These are phyloP conservation scores for Acrocephalus arundinaceus DNA, from an alignment of 2,113 vertebrate species.

Conservation along the genomic window DNA sequence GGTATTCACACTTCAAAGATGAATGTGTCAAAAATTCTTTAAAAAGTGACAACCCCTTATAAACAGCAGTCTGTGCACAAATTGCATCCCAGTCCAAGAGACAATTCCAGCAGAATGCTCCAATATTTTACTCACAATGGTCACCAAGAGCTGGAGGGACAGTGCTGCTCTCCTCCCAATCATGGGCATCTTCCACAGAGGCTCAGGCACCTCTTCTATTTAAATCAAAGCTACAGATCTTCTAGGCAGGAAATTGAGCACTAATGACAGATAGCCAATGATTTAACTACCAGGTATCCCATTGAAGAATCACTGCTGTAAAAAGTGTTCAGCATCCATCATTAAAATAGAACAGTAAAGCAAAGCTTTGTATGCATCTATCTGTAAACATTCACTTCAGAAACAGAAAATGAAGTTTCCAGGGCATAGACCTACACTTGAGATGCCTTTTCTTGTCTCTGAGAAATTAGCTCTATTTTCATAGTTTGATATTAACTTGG, in stretches of 20 bases:
- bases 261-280: slow-evolving; percentile 2
- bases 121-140: not conserved
- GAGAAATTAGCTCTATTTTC: not conserved
- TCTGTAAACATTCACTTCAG: not conserved
- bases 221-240: slow-evolving; percentile 9
- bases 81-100: not conserved
- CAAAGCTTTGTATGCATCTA: not conserved
- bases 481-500: not conserved
- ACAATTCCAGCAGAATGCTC: not conserved
- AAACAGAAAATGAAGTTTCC: not conserved
- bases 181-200: not conserved
- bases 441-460: not conserved
- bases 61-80: not conserved
- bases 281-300: slow-evolving; percentile 27
- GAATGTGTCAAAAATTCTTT: not conserved
- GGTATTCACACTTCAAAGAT: slow-evolving; percentile 17
- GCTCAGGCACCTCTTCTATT: not conserved
- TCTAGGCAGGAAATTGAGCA: not conserved
- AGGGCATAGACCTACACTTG: not conserved
- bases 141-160: not conserved
- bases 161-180: not conserved
- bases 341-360: not conserved
- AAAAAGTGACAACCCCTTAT: not conserved
- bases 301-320: not conserved
- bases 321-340: not conserved